Evolutionary conservation across 1,140 invertebrate species (phyloP).

Genomic region (Hetaerina americana): DNA sequence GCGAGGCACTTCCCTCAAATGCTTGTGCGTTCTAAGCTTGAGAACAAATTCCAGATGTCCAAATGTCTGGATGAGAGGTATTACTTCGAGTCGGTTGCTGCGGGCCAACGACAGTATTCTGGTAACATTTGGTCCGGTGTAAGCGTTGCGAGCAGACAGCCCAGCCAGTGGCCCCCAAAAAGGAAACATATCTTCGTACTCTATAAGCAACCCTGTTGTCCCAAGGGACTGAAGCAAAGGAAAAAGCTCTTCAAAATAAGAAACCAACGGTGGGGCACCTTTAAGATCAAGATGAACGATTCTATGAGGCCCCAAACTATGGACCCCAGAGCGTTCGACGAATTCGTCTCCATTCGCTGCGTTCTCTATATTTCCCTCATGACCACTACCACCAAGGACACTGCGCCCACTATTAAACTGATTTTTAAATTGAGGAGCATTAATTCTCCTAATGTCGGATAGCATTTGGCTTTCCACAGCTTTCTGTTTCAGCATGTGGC

Average conservation of each 20-base stretch:
- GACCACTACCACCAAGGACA: neutral
- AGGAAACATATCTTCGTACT: slow-evolving; percentile 59
- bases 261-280: neutral
- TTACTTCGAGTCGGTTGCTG: slow-evolving; percentile 28
- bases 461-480: neutral
- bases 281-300: slow-evolving; percentile 3
- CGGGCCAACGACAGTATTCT: slow-evolving; percentile 31
- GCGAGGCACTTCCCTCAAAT: slow-evolving; percentile 37
- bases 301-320: neutral
- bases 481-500: neutral
- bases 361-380: neutral
- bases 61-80: slow-evolving; percentile 44
- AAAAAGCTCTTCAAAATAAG: slow-evolving; percentile 1
- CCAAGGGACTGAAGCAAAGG: neutral
- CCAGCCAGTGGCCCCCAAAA: slow-evolving; percentile 30
- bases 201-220: slow-evolving; percentile 24
- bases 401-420: neutral
- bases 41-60: slow-evolving; percentile 43
- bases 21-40: slow-evolving; percentile 34
- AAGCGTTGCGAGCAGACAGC: slow-evolving; percentile 35
- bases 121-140: slow-evolving; percentile 36
- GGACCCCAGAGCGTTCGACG: neutral
- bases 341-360: neutral
- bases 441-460: neutral
- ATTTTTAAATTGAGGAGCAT: neutral